Evolutionary conservation across 2,888 invertebrate species (phyloP), one percentile per base, ranked within the genome.

Genomic region (Antheraea assamensis): DNA sequence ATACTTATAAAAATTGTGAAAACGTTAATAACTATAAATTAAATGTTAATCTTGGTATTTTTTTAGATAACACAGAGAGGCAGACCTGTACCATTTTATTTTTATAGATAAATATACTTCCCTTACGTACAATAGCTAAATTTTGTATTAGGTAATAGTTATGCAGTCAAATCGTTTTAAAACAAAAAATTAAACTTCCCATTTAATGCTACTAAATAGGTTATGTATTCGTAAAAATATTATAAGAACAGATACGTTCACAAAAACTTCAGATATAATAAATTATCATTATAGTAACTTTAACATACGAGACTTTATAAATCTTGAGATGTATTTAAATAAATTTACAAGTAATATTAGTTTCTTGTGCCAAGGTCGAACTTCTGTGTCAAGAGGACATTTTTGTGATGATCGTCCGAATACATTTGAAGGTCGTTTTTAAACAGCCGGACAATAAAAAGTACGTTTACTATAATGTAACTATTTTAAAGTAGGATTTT

Each of bases 331-430:
- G 17, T 15, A 17, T 64, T 64, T 64, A 30, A 30, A 21, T 64
- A 17, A 64, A 64, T 64, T 64, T 30, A 27, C 61, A 64, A 64
- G 61, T 64, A 64, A 64, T 64, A 64, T 30, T 61, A 74, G 73
- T 35, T 68, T 35, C 68, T 35, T 35, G 61, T 75, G 52, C 71
- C 77, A 83, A 82, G 82, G 83, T 81, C 76, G 68, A 7, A 27
- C 71, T 78, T 76, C 78, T 75, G 72, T 81, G 81, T 79, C 78
- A 80, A 80, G 79, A 77, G 58, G 80, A 73, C 72, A 70, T 75
- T 72, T 70, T 72, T 70, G 55, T 72, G 74, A 75, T 77, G 77
- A 74, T 71, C 55, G n/a, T 78, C 71, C 75, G 61, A 30, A 75
- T 76, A 76, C 77, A 71, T 76, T 68, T 77, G 72, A 79, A 78